Evolutionary conservation across 2,113 vertebrate species (phyloP).

Genomic region (Lagopus leucura): DNA sequence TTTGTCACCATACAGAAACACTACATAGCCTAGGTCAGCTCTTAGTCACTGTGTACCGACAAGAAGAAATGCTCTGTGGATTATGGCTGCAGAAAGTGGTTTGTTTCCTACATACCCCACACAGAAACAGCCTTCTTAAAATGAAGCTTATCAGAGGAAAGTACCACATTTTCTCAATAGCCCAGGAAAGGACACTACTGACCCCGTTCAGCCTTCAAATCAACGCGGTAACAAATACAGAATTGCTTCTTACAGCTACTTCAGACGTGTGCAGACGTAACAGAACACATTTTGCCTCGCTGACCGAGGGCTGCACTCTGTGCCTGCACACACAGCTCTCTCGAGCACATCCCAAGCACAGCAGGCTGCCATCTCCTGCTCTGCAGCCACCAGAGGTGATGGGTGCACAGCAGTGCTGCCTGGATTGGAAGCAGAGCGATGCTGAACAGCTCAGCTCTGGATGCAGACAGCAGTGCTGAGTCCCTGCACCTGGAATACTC

Average conservation of each 20-base stretch:
- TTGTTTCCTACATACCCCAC: not conserved
- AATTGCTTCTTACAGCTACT: not conserved
- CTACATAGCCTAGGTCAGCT: not conserved
- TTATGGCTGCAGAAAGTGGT: not conserved
- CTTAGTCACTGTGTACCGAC: not conserved
- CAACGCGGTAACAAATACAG: not conserved
- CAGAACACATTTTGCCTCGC: not conserved
- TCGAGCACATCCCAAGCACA: not conserved
- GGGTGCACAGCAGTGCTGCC: not conserved
- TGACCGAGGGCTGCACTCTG: not conserved
- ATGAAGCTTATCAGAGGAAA: slow-evolving; percentile 38
- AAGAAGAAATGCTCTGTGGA: not conserved
- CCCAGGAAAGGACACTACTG: not conserved
- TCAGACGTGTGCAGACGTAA: accelerated
- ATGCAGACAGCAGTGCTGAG: not conserved
- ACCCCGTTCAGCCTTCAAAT: not conserved
- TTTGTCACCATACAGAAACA: not conserved
- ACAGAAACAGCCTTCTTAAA: not conserved
- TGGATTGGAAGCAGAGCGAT: not conserved
- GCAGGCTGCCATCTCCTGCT: not conserved
- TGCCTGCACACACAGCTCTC: not conserved
- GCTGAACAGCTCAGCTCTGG: not conserved
- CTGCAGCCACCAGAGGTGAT: accelerated
- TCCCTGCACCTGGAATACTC: not conserved
- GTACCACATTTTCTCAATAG: slow-evolving; percentile 23